Evolutionary conservation across 2,888 invertebrate genomes (phyloP), one percentile per base, ranked within the genome.

Genomic region (Venusia cambrica): DNA sequence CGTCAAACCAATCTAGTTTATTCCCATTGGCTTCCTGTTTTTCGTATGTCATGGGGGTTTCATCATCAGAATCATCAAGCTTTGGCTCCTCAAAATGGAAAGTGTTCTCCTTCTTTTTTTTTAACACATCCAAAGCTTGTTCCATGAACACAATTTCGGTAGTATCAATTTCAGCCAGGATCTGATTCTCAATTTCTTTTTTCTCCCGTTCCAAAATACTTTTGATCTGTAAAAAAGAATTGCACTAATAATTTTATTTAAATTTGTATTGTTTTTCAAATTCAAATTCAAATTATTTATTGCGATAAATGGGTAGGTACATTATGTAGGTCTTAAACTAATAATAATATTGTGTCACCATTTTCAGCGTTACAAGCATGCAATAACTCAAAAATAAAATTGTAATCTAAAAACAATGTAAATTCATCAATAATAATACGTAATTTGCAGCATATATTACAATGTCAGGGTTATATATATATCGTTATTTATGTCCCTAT

Each of bases 121-220:
- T 81, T 4, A 96, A 79, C 65, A 93, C 89, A 27, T 90, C 73
- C 27, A 97, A 73, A 5, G 97, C 97, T 76, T 95, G 91, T 65
- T 97, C 92, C 48, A 97, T 91, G 63, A 94, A 98, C 54, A 94
- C 92, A 58, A 92, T 90, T 80, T 98, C 97, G 1, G 96, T 94
- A 57, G 92, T 92, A 48, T 92, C 90, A 51, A 91, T 90, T 65
- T 93, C 92, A 28, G 91, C 91, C 51, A 91, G 56, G 30, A 92
- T 79, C 62, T 92, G 91, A 2, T 70, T 66, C 47, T 89, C 60
- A 28, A 97, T 84, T 65, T 95, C 94, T 2, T 58, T 63, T 32
- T 90, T 89, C 75, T 98, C 97, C 28, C 92, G 87, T 40, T 92
- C 89, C 44, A 97, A 89, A 37, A 97, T 93, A 27, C 90, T 78